Evolutionary conservation across 2,797 vertebrate genomes (phyloP).

Genomic region (Apogon hyalosoma): DNA sequence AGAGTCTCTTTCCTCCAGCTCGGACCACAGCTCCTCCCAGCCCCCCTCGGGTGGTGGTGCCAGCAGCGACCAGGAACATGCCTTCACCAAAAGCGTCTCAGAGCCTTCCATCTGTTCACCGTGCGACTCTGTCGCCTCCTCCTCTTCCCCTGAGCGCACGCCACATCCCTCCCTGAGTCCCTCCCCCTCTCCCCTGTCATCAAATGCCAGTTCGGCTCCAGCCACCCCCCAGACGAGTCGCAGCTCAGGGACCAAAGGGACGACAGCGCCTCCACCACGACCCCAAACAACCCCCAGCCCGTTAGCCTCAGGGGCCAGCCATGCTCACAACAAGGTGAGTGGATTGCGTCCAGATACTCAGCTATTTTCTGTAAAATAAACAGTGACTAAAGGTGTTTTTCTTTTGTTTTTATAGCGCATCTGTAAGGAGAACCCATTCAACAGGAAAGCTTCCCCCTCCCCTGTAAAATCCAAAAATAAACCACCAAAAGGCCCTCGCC

Average conservation of each 20-base stretch:
- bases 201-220: slow-evolving; percentile 83
- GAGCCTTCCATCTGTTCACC: slow-evolving; percentile 91
- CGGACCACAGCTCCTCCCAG: slow-evolving; percentile 86
- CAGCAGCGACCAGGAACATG: slow-evolving; percentile 75
- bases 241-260: slow-evolving; percentile 76
- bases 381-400: not conserved
- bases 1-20: slow-evolving; percentile 90
- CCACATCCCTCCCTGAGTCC: slow-evolving; percentile 51
- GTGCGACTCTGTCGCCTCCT: slow-evolving; percentile 52
- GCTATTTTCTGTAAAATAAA: not conserved
- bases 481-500: slow-evolving; percentile 89
- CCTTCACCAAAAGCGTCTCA: slow-evolving; percentile 92
- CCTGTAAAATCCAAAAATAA: slow-evolving; percentile 79
- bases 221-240: slow-evolving; percentile 86
- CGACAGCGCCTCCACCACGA: slow-evolving; percentile 69
- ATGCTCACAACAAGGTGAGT: slow-evolving; percentile 76
- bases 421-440: slow-evolving; percentile 98
- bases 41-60: slow-evolving; percentile 51
- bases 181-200: slow-evolving; percentile 53
- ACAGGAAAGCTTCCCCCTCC: slow-evolving; percentile 91
- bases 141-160: slow-evolving; percentile 64
- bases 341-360: not conserved
- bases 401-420: slow-evolving; percentile 83
- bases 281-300: slow-evolving; percentile 71
- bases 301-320: slow-evolving; percentile 68